Percentiles rank a stretch among this genome's conserved stretches.
These are phyloP conservation scores for Melanargia galathea DNA, from an alignment of 2,888 invertebrate species.

Conservation along the genomic window DNA sequence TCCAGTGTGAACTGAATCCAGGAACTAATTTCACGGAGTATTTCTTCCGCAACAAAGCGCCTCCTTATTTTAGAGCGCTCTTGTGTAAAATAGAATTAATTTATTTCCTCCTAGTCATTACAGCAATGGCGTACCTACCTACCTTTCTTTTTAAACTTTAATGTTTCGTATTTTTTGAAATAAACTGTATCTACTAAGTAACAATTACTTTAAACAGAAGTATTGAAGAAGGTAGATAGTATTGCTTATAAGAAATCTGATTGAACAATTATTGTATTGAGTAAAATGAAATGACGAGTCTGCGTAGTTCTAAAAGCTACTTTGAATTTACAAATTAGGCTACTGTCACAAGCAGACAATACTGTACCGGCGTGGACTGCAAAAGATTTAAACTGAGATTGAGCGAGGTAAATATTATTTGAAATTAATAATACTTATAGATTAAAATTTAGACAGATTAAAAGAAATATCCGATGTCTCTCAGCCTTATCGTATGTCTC, in stretches of 20 bases:
- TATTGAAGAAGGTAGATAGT: no score
- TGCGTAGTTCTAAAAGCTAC: constrained; percentile 7
- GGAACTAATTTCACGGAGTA: constrained; percentile 79
- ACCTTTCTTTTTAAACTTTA: constrained; percentile 4
- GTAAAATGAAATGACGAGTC: no score
- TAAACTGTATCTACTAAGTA: no score
- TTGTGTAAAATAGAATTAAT: constrained; percentile 72
- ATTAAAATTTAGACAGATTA: no score
- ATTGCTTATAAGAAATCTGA: no score
- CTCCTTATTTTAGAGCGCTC: constrained; percentile 66
- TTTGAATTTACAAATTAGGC: constrained; percentile 27
- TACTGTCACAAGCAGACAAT: constrained; percentile 23
- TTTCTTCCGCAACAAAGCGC: constrained; percentile 67
- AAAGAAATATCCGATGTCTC: no score
- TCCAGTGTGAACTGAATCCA: constrained; percentile 69
- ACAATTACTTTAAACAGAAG: no score
- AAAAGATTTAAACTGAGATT: constrained; percentile 22
- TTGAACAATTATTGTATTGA: no score
- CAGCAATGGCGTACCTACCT: not conserved
- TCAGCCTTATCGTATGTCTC: no score
- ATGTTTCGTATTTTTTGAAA: not conserved
- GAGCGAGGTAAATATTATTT: constrained; percentile 4
- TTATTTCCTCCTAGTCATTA: constrained; percentile 49
- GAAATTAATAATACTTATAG: no score
- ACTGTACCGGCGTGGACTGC: constrained; percentile 19